A percentile compares a stretch with the other conserved stretches of the same genome.
Evolutionary conservation across 1,140 invertebrate genomes (phyloP).

Genomic region (Bombus huntii): DNA sequence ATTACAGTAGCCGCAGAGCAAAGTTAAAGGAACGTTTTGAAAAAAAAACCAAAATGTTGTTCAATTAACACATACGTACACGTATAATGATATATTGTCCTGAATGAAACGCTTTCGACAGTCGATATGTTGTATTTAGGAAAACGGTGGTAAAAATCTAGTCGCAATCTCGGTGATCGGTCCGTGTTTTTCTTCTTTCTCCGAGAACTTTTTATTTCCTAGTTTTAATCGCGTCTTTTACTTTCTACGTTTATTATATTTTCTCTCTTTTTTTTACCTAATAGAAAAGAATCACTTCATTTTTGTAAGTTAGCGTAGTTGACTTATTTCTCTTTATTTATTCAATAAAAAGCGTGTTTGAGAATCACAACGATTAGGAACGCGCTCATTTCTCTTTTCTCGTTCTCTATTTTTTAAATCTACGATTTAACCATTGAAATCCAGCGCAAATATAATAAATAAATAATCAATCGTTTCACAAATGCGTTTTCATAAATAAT

Average conservation of each 20-base stretch:
- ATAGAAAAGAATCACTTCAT: background rate
- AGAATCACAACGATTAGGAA: background rate
- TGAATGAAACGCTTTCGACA: constrained; percentile 58
- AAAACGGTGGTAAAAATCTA: constrained; percentile 58
- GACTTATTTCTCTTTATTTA: background rate
- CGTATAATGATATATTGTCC: constrained; percentile 56
- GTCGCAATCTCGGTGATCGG: constrained; percentile 60
- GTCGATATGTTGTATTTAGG: constrained; percentile 55
- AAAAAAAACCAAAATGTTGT: constrained; percentile 78
- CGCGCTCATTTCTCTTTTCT: no score
- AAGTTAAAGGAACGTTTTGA: constrained; percentile 65
- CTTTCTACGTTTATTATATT: constrained; percentile 6
- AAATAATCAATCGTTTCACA: no score
- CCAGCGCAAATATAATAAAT: background rate
- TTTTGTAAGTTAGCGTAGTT: constrained; percentile 7
- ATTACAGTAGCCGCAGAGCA: constrained; percentile 51
- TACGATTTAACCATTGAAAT: constrained; percentile 20
- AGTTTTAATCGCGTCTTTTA: constrained; percentile 13
- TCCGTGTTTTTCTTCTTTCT: constrained; percentile 26
- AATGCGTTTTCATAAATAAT: constrained; percentile 17
- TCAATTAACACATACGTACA: constrained; percentile 67
- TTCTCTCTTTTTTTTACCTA: background rate
- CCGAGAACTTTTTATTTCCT: constrained; percentile 3
- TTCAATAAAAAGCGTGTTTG: background rate
- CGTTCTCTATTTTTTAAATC: no score